Conservation (phyloP, 2,888 invertebrate genomes). For the Macroteleia sp. region DNA sequence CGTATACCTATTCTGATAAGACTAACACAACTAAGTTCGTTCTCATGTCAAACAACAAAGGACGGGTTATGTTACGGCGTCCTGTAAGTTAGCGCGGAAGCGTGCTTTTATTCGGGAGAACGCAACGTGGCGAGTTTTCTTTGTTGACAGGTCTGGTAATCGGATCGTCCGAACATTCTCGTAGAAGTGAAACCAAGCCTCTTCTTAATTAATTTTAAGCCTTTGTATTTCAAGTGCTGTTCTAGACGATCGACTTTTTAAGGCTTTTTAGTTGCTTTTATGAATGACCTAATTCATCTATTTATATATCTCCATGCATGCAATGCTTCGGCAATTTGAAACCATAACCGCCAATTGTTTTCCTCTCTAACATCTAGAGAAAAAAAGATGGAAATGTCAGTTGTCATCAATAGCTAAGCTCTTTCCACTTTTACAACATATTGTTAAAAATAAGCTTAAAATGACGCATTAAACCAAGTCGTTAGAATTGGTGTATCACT, state of each 20-base stretch:
- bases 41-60: constrained; percentile 71
- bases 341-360: no score
- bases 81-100: constrained; percentile 66
- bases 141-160: constrained; percentile 53
- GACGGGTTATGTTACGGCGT: constrained; percentile 74
- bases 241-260: constrained; percentile 11
- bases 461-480: no score
- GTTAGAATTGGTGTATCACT: no score
- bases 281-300: neutral
- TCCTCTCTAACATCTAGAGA: no score
- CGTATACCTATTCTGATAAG: constrained; percentile 74
- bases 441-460: no score
- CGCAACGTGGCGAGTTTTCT: constrained; percentile 50
- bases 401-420: no score
- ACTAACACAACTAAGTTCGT: constrained; percentile 64
- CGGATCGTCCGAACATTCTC: constrained; percentile 43
- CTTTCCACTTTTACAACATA: no score
- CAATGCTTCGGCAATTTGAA: neutral
- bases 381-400: no score
- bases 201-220: constrained; percentile 54
- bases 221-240: constrained; percentile 32
- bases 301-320: no score
- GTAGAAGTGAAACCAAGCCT: constrained; percentile 17
- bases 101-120: constrained; percentile 62
- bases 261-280: neutral